A percentile compares a stretch with the other conserved stretches of the same genome.
phyloP scores from a whole-genome alignment of 2,113 vertebrate species.

The Axis porcinus region DNA sequence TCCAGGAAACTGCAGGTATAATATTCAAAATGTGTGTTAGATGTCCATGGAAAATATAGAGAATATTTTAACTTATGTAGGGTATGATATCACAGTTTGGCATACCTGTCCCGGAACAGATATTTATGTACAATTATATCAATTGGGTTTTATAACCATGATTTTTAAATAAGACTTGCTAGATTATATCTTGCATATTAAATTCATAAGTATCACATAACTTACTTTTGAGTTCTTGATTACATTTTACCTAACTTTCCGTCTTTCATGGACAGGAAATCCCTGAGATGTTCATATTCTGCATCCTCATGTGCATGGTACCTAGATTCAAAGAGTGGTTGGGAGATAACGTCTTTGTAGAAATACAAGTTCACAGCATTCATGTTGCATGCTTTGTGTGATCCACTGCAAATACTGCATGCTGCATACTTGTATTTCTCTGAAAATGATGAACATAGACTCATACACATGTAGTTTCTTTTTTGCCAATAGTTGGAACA shows the following conservation, averaged over 20 bases:
- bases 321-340: not conserved
- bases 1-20: slow-evolving; percentile 51
- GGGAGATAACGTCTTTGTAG: not conserved
- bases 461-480: slow-evolving; percentile 1
- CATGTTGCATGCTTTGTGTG: slow-evolving; percentile 19
- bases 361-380: slow-evolving; percentile 45
- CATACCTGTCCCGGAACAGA: slow-evolving; percentile 20
- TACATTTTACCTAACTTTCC: not conserved
- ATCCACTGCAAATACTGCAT: slow-evolving; percentile 10
- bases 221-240: not conserved
- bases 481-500: slow-evolving; percentile 75
- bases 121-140: not conserved
- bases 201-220: slow-evolving; percentile 14
- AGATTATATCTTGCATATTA: slow-evolving; percentile 6
- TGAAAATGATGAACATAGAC: slow-evolving; percentile 25
- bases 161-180: slow-evolving; percentile 21
- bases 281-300: not conserved
- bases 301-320: not conserved
- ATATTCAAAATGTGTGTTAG: slow-evolving; percentile 31
- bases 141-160: slow-evolving; percentile 16
- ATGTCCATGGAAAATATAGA: slow-evolving; percentile 58
- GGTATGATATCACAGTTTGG: slow-evolving; percentile 30
- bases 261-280: slow-evolving; percentile 41
- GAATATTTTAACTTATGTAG: slow-evolving; percentile 34
- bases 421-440: slow-evolving; percentile 47